Percentiles rank a stretch among this genome's conserved stretches.
Evolutionary conservation across 2,797 vertebrate species (phyloP).

Genomic region (Gymnoscopelus braueri): DNA sequence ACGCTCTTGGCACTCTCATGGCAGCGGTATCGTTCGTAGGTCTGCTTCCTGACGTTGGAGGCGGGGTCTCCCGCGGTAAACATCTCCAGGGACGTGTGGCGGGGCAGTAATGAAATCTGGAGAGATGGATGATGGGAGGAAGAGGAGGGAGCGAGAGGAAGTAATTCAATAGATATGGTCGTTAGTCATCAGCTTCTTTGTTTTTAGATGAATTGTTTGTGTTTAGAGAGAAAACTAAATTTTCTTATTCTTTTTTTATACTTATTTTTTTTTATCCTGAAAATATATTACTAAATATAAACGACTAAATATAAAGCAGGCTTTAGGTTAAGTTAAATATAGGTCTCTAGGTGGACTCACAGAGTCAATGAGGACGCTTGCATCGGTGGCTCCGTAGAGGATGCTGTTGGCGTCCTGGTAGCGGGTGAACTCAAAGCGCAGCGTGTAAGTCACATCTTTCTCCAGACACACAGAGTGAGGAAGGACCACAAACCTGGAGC

Average conservation of each 20-base stretch:
- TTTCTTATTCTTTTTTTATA: not conserved
- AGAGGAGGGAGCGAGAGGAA: not conserved
- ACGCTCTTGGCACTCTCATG: constrained; percentile 84
- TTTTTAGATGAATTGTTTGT: too few species aligned
- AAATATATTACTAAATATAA: too few species aligned
- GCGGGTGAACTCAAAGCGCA: constrained; percentile 88
- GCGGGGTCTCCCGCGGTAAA: constrained; percentile 87
- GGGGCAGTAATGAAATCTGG: constrained; percentile 90
- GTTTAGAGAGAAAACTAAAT: not conserved
- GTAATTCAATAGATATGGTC: not conserved
- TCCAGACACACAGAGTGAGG: constrained; percentile 91
- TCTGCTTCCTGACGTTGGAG: constrained; percentile 84
- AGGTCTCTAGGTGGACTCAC: constrained; percentile 75
- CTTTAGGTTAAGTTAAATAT: too few species aligned
- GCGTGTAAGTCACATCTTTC: constrained; percentile 84
- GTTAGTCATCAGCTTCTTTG: too few species aligned
- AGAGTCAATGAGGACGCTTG: constrained; percentile 90
- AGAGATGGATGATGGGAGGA: not conserved
- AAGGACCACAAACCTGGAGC: constrained; percentile 76
- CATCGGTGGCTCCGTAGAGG: constrained; percentile 66
- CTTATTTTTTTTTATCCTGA: too few species aligned
- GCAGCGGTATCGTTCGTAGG: constrained; percentile 91
- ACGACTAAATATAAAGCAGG: too few species aligned
- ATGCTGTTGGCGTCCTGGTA: constrained; percentile 80
- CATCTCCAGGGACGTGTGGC: constrained; percentile 90